Evolutionary conservation across 2,888 invertebrate species (phyloP).

Genomic region (Callinectes sapidus): DNA sequence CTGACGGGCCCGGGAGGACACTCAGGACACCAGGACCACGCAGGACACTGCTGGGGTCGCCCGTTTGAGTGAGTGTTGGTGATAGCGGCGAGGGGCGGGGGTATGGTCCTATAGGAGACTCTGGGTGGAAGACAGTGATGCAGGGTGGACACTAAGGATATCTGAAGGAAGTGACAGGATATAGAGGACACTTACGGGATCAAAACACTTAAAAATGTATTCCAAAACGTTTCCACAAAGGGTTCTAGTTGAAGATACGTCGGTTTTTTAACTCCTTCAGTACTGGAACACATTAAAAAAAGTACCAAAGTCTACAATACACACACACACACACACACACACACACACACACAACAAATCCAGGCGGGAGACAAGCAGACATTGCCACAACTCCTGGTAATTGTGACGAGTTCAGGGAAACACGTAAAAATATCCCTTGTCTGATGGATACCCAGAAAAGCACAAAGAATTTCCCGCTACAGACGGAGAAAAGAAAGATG

Average conservation of each 20-base stretch:
- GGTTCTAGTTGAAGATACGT: too few relatives aligned
- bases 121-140: neutral
- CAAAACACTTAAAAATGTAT: too few relatives aligned
- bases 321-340: neutral
- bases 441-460: constrained; percentile 10
- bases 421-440: neutral
- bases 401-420: constrained; percentile 6
- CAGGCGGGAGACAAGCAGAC: neutral
- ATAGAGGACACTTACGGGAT: too few relatives aligned
- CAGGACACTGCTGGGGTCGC: neutral
- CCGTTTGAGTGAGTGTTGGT: neutral
- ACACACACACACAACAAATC: neutral
- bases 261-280: too few relatives aligned
- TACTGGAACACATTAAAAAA: neutral
- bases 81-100: neutral
- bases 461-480: neutral
- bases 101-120: neutral
- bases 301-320: neutral
- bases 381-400: neutral
- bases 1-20: neutral
- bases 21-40: neutral
- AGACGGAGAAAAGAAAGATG: neutral
- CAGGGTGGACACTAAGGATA: neutral
- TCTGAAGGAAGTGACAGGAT: too few relatives aligned
- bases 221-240: too few relatives aligned